Evolutionary conservation across 2,888 invertebrate species (phyloP).

Genomic region (Melikaiella ostensackeni): DNA sequence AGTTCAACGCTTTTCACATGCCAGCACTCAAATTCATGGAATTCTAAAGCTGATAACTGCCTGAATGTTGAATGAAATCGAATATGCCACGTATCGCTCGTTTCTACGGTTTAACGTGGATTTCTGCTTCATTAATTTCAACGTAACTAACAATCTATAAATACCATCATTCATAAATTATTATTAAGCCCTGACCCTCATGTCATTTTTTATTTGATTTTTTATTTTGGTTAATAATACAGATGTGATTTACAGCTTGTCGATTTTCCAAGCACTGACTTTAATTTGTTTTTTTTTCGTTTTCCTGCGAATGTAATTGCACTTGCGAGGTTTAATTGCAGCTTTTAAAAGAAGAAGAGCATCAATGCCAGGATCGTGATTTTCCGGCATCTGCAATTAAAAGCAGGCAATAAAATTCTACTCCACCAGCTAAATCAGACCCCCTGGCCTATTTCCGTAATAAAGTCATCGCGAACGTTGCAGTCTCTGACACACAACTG

Average conservation of each 20-base stretch:
- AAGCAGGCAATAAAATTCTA: background rate
- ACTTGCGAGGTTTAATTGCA: background rate
- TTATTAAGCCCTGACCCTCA: too few relatives aligned
- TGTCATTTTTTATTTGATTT: too few relatives aligned
- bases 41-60: conserved; percentile 14
- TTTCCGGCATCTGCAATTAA: conserved; percentile 6
- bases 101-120: background rate
- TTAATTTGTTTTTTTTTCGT: background rate
- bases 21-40: conserved; percentile 25
- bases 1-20: conserved; percentile 8
- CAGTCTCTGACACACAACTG: conserved; percentile 3
- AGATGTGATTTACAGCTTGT: background rate
- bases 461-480: conserved; percentile 24
- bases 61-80: background rate
- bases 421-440: background rate
- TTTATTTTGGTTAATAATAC: too few relatives aligned
- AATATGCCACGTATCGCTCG: background rate
- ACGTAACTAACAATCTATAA: too few relatives aligned
- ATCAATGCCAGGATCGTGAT: background rate
- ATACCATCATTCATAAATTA: too few relatives aligned
- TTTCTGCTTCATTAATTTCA: background rate
- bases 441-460: background rate
- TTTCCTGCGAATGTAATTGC: background rate
- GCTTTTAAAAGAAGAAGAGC: background rate
- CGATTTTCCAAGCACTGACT: background rate